Evolutionary conservation across 2,797 vertebrate genomes (phyloP), one percentile per base, ranked within the genome.

Genomic region (Poecilia gillii): DNA sequence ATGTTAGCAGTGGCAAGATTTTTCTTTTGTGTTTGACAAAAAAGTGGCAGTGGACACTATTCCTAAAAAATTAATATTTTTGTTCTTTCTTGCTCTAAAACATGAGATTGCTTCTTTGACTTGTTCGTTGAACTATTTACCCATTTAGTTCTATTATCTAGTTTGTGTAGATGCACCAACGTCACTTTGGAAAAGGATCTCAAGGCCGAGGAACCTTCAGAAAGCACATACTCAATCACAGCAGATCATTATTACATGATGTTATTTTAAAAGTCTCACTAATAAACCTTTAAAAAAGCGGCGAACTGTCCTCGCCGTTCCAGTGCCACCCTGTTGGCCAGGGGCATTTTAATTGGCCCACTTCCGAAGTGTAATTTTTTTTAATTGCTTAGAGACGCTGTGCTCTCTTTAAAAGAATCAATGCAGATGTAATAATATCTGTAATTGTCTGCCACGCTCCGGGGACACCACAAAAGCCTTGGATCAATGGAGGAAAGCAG

Each of bases 381-480:
- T 94, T 95, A 96, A 96, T 96, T 96, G 96, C 95, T 96, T 91
- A 84, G 94, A 96, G 95, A 95, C 93, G 92, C 95, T 92, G 90
- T 86, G 93, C 94, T 95, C 93, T 94, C 91, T 90, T 93, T 91
- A 92, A 94, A 92, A 93, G 91, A 94, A 96, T 96, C 96, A 96
- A 96, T 96, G 95, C 94, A 96, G 95, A 96, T 96, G 95, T 96
- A 96, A 96, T 96, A 96, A 96, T 96, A 96, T 96, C 95, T 95
- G 95, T 96, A 96, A 96, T 96, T 96, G 96, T 96, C 94, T 95
- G 94, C 92, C 95, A 95, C 93, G 91, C 95, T 96, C 94, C 93
- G 85, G 96, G 94, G 95, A 96, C 92, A 87, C 93, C 93, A 94
- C 94, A 96, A 95, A 95, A 95, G 94, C 94, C 93, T 93, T 31